Conservation (phyloP, 1,140 invertebrate genomes). For the Temnothorax curvispinosus region DNA sequence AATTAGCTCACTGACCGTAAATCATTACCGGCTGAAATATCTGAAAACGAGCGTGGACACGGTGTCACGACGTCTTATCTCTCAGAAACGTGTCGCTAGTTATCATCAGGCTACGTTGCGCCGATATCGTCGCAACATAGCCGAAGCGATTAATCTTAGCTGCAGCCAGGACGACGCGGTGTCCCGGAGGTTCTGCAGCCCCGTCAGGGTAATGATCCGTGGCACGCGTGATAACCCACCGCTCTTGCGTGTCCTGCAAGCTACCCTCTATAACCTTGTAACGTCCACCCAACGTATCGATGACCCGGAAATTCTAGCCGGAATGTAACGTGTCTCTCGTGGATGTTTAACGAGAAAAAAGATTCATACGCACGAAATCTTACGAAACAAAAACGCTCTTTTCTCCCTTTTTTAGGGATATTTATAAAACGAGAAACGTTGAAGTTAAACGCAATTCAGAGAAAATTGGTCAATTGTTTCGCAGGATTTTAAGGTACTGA, state of each 20-base stretch:
- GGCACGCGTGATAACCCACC: constrained; percentile 80
- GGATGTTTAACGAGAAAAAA: not conserved
- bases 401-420: not conserved
- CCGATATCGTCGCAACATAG: constrained; percentile 72
- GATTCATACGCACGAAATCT: not conserved
- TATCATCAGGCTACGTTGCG: constrained; percentile 70
- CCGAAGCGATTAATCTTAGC: constrained; percentile 82
- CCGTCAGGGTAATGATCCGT: constrained; percentile 83
- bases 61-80: constrained; percentile 70
- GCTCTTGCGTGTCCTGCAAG: constrained; percentile 60
- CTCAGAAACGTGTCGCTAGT: constrained; percentile 65
- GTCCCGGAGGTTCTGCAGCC: constrained; percentile 64
- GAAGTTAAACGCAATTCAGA: not conserved
- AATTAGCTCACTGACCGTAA: constrained; percentile 48
- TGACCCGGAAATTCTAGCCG: constrained; percentile 69
- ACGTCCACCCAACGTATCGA: constrained; percentile 68
- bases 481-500: constrained; percentile 41
- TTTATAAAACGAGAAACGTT: not conserved
- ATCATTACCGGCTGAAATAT: constrained; percentile 35
- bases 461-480: constrained; percentile 66
- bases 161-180: constrained; percentile 66
- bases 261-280: constrained; percentile 65
- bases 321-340: constrained; percentile 15
- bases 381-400: not conserved
- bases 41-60: constrained; percentile 65